A percentile compares a stretch with the other conserved stretches of the same genome.
Evolutionary conservation across 92 coral and sea anemone species (phyloP).

Genomic region (Isaurus tuberculatus): DNA sequence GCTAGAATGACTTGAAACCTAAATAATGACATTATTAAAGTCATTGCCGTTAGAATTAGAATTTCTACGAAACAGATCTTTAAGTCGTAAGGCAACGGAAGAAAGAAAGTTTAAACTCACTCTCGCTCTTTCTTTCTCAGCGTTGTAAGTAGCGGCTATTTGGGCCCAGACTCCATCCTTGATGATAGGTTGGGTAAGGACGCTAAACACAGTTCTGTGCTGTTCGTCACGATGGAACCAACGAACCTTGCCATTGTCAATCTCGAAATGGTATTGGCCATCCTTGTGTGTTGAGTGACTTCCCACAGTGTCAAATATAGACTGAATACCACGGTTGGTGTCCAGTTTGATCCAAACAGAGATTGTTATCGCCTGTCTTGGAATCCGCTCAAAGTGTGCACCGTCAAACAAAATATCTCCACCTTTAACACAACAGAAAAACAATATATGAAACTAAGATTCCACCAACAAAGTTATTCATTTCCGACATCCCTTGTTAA

Average conservation of each 20-base stretch:
- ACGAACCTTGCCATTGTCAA: constrained; percentile 91
- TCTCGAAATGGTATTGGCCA: constrained; percentile 95
- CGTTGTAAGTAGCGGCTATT: constrained; percentile 87
- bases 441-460: background rate
- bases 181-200: constrained; percentile 70
- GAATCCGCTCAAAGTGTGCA: constrained; percentile 75
- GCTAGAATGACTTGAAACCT: no score
- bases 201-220: constrained; percentile 85
- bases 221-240: constrained; percentile 96
- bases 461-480: background rate
- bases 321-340: constrained; percentile 92
- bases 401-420: constrained; percentile 95
- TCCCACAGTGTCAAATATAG: constrained; percentile 92
- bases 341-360: constrained; percentile 91
- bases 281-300: constrained; percentile 82
- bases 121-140: constrained; percentile 79
- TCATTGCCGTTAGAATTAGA: no score
- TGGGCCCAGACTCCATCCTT: constrained; percentile 85
- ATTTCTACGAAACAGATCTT: no score
- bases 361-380: constrained; percentile 90
- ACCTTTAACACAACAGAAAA: constrained; percentile 58
- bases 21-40: no score
- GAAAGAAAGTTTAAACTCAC: constrained; percentile 50
- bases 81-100: no score
- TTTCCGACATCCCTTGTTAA: no score